Evolutionary conservation across 1,140 invertebrate species (phyloP).

Genomic region (Stegodyphus dumicola): DNA sequence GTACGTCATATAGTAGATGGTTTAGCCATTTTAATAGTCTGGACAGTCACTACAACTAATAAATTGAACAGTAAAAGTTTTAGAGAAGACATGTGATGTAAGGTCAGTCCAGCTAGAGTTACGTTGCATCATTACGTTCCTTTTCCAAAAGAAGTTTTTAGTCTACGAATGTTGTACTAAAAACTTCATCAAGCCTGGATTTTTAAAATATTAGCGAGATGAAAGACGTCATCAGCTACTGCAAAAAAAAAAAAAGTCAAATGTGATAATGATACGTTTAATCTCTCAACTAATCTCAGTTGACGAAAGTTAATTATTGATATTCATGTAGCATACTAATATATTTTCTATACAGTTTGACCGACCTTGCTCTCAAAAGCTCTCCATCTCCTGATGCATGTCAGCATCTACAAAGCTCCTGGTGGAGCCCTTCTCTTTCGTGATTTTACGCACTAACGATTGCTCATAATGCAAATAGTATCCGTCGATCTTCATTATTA

Average conservation of each 20-base stretch:
- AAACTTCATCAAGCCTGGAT: no score
- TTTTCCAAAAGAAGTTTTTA: no score
- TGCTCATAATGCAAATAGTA: neutral
- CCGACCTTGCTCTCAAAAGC: neutral
- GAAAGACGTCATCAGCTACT: no score
- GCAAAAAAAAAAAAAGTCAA: no score
- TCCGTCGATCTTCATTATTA: neutral
- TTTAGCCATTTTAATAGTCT: conserved; percentile 42
- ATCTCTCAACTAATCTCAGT: no score
- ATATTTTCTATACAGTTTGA: neutral
- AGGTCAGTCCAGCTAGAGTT: no score
- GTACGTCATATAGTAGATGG: conserved; percentile 53
- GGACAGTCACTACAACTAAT: conserved; percentile 21
- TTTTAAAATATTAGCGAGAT: no score
- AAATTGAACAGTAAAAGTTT: neutral
- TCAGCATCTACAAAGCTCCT: neutral
- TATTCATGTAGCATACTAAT: neutral
- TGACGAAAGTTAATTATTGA: neutral
- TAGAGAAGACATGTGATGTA: no score
- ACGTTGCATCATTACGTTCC: no score
- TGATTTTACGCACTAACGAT: conserved; percentile 4
- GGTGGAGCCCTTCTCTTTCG: neutral
- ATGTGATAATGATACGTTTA: no score
- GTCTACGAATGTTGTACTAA: no score
- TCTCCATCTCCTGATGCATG: neutral